Evolutionary conservation across 2,888 invertebrate genomes (phyloP), one percentile per base, ranked within the genome.

Genomic region (Acholoe squamosa): DNA sequence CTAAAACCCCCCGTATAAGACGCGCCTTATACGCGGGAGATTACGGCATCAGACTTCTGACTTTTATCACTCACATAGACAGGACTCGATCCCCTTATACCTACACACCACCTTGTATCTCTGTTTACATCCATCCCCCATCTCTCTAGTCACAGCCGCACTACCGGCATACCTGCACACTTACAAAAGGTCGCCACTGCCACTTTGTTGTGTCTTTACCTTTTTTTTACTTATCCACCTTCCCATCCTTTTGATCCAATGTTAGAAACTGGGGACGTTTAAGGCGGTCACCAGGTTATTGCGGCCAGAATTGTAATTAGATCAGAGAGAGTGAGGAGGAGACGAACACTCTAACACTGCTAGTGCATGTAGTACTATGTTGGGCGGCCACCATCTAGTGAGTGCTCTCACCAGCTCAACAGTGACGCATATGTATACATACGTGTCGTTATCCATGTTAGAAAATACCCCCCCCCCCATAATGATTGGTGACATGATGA

Each of bases 211-310:
- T 25, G n/a, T 28, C 71, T 14, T 28, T 14, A 14, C 31, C 14
- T 28, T 14, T 22, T 25, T n/a, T 71, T 25, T 25, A 28, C 19
- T 71, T 16, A 25, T 43, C 71, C 71, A 14, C 71, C 28, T 28
- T 14, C 16, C 31, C 14, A 7, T 1, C n/a, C 71, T 28, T 71
- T 25, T 25, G 71, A 71, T 71, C 28, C 71, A 71, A 71, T 71
- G 28, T 71, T 71, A 71, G 71, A 28, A 28, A 71, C 71, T 71
- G 31, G 71, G 25, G 43, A 43, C 43, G n/a, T 71, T 71, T 71
- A 7, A 71, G 28, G 71, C 71, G 71, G 71, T 71, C 71, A 71
- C 71, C 71, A 71, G 71, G 71, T 71, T n/a, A 71, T 28, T 61
- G 61, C 71, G 28, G 71, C 25, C 0, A 28, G 71, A 25, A 28